phyloP scores from a whole-genome alignment of 2,113 vertebrate genomes.

The Dicerorhinus sumatrensis region DNA sequence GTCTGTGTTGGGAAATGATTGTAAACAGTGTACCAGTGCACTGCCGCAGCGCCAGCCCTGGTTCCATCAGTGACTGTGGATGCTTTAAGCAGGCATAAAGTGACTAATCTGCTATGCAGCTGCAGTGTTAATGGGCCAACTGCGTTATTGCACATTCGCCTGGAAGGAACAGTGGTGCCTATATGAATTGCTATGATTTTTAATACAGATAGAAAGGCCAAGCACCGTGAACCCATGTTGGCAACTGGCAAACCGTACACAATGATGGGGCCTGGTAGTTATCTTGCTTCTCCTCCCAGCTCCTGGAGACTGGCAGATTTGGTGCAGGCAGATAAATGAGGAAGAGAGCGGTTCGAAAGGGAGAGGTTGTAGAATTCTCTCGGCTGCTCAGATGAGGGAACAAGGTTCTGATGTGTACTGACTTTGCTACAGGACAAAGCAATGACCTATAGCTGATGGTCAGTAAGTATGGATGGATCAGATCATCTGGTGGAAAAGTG shows the following conservation, averaged over 20 bases:
- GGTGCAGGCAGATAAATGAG: not conserved
- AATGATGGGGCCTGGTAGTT: not conserved
- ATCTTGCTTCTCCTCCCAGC: not conserved
- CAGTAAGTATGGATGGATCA: not conserved
- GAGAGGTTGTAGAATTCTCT: not conserved
- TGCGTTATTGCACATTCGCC: not conserved
- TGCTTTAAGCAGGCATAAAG: conserved; percentile 9
- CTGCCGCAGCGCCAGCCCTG: conserved; percentile 57
- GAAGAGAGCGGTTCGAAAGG: not conserved
- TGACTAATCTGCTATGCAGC: conserved; percentile 71
- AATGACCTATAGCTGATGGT: not conserved
- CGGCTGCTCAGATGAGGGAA: not conserved
- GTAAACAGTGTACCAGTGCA: conserved; percentile 64
- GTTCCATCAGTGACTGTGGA: conserved; percentile 73
- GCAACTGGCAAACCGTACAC: not conserved
- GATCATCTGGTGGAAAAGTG: not conserved
- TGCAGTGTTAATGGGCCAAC: conserved; percentile 67
- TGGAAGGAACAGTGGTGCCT: conserved; percentile 14
- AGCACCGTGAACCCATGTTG: not conserved
- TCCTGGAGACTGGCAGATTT: not conserved
- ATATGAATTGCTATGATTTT: not conserved
- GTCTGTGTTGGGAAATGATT: not conserved
- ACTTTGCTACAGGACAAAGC: not conserved
- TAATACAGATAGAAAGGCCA: not conserved
- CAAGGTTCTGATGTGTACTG: no score